Evolutionary conservation across 2,113 vertebrate genomes (phyloP).

Genomic region (Sturnus vulgaris): DNA sequence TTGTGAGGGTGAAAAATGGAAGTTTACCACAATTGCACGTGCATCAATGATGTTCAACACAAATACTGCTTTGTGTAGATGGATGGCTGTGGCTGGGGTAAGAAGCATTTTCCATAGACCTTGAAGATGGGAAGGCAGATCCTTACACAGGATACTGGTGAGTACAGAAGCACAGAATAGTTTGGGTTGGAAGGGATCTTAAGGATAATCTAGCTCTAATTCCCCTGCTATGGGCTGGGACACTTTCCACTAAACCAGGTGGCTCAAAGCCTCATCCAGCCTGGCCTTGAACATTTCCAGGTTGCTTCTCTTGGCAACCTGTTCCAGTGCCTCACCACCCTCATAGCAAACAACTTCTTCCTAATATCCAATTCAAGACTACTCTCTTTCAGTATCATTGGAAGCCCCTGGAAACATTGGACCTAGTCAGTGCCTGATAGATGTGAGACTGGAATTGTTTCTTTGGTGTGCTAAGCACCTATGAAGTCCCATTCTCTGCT

Average conservation of each 20-base stretch:
- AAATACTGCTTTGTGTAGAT: not conserved
- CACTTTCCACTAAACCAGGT: not conserved
- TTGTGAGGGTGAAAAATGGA: not conserved
- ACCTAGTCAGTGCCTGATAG: not conserved
- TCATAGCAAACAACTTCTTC: not conserved
- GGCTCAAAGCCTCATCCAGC: not conserved
- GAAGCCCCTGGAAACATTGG: not conserved
- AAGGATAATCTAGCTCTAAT: not conserved
- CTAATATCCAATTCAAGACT: not conserved
- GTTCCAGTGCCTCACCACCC: not conserved
- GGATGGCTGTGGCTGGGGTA: not conserved
- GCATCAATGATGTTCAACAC: not conserved
- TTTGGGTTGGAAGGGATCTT: not conserved
- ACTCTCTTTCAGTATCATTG: not conserved
- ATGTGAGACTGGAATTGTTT: not conserved
- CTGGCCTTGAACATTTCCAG: not conserved
- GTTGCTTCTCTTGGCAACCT: not conserved
- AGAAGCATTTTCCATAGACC: not conserved
- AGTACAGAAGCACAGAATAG: not conserved
- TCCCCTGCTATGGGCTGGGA: not conserved
- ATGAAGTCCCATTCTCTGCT: not conserved
- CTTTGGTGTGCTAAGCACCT: not conserved
- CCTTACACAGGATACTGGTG: not conserved
- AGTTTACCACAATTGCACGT: fast-evolving
- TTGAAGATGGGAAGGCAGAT: not conserved